Base-by-base conservation (phyloP, 1,140 invertebrate genomes). In the Drosophila kikkawai region DNA sequence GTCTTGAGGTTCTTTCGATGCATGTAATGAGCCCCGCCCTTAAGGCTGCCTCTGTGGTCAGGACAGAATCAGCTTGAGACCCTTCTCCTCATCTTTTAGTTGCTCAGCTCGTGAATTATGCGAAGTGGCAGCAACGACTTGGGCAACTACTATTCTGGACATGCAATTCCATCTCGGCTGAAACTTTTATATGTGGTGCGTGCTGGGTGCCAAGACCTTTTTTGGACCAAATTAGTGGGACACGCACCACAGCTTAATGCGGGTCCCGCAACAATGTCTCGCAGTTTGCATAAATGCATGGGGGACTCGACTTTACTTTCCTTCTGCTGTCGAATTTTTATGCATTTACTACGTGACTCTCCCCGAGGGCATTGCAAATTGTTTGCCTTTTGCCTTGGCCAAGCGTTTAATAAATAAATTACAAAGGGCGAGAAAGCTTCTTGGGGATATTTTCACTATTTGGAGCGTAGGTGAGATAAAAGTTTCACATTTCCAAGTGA, bases 321-420 rank as follows among this genome's bases (percentile, higher is more conserved):
- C 58, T 61, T 79, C 59, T 79, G 73, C 75, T 83, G 65, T 61
- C 58, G 81, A 85, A 78, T 84, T 84, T 84, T 84, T 84, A 85
- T 85, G 82, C 82, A 84, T 84, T 84, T 61, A 44, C 73, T 81
- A 84, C 81, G 81, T 84, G 81, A 82, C 82, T 59, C 47, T 45
- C 13, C 22, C 57, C 44, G 32, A 36, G 37, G 34, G 13, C 36
- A 57, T 45, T 39, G 47, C 51, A 73, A 77, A 73, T 80, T 73
- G 57, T 68, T 71, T 68, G n/a, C 34, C 66, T 32, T 26, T 37
- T 22, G 22, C 32, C 29, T 22, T 61, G 80, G 56, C 80, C 64
- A 79, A 83, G 70, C 70, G 73, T 85, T 84, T 85, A 85, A 84
- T 84, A 85, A 81, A 84, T 85, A 85, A 78, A 85, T 85, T 74